These are phyloP conservation scores for Bugula neritina DNA, from an alignment of 2,888 invertebrate species.

Conservation along the genomic window DNA sequence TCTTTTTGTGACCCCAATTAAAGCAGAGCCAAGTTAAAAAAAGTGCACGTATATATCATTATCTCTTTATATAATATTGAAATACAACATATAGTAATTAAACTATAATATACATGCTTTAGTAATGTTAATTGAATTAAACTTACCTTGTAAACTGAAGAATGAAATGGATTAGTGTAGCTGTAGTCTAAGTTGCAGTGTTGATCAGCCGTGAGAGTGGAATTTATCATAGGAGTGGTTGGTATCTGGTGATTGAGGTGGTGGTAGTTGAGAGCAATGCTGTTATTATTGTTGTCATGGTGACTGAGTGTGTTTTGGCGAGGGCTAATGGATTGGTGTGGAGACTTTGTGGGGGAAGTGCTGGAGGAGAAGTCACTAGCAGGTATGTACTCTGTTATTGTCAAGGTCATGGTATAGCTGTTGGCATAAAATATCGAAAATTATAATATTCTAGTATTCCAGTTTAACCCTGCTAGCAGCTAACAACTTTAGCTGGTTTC, in stretches of 20 bases:
- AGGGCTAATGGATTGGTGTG: neutral
- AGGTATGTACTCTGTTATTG: neutral
- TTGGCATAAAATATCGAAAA: too few relatives aligned
- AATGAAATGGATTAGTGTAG: neutral
- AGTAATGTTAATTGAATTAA: too few relatives aligned
- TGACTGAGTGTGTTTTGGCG: neutral
- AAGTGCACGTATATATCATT: too few relatives aligned
- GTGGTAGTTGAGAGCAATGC: neutral
- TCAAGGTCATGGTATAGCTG: neutral
- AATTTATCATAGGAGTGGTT: neutral
- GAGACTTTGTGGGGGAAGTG: neutral
- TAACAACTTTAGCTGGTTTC: too few relatives aligned
- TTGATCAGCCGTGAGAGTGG: neutral
- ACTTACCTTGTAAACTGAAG: neutral
- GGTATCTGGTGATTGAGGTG: neutral
- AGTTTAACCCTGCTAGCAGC: too few relatives aligned
- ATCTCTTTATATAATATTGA: too few relatives aligned
- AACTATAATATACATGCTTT: too few relatives aligned
- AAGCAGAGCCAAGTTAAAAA: too few relatives aligned
- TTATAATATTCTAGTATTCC: too few relatives aligned
- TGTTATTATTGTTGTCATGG: neutral
- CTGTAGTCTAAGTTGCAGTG: neutral
- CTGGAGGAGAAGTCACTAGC: neutral
- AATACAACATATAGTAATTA: too few relatives aligned
- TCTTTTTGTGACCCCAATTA: too few relatives aligned